Evolutionary conservation across 2,797 vertebrate genomes (phyloP).

Genomic region (Darevskia mixta): DNA sequence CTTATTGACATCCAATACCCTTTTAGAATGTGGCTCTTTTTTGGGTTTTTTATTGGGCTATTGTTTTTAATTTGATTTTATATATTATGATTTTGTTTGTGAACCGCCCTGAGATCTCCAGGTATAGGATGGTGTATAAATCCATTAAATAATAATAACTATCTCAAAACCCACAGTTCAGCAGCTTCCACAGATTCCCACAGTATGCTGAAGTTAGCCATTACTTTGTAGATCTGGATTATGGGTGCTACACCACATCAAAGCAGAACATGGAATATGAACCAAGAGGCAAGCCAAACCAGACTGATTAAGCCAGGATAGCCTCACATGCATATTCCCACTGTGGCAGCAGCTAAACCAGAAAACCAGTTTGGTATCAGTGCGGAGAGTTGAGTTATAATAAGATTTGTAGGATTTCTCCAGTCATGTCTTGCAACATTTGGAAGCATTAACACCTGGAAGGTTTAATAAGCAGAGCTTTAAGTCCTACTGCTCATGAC

Average conservation of each 20-base stretch:
- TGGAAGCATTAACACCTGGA: not conserved
- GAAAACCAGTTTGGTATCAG: not conserved
- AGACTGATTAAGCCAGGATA: not conserved
- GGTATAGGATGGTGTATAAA: too few species aligned
- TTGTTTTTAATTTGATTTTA: too few species aligned
- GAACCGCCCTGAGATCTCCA: too few species aligned
- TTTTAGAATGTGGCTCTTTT: too few species aligned
- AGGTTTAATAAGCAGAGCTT: not conserved
- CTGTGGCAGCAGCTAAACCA: not conserved
- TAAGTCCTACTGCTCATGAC: not conserved
- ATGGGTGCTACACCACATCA: too few species aligned
- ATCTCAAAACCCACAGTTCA: not conserved
- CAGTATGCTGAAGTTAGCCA: too few species aligned
- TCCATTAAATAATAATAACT: too few species aligned
- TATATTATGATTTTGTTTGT: too few species aligned
- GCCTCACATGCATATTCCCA: not conserved
- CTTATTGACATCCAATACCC: too few species aligned
- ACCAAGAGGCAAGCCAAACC: not conserved
- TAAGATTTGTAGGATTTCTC: not conserved
- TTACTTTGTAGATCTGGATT: too few species aligned
- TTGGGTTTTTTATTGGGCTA: too few species aligned
- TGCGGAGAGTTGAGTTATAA: not conserved
- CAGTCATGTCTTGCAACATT: not conserved
- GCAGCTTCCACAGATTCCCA: too few species aligned
- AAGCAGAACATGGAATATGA: not conserved